Conservation (phyloP, 64 coral and sea anemone species). For the Acropora tenuis region DNA sequence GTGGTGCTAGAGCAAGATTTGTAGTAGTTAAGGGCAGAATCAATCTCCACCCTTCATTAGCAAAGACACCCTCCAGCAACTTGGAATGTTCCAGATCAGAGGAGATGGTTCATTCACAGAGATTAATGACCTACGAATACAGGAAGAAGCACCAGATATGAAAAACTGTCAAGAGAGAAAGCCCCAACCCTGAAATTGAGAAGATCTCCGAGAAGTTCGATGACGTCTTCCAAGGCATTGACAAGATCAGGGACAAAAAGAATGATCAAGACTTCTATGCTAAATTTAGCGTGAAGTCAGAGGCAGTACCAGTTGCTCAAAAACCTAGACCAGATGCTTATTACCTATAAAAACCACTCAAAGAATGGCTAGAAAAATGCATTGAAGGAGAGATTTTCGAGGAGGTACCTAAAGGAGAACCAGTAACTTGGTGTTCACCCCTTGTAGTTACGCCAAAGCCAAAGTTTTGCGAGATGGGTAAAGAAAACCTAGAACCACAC, state of each 20-base stretch:
- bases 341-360: neutral
- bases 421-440: neutral
- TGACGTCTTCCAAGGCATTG: neutral
- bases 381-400: too few relatives aligned
- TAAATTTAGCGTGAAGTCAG: too few relatives aligned
- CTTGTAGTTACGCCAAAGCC: slow-evolving; percentile 6
- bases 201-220: neutral
- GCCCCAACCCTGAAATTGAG: neutral
- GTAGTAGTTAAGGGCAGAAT: too few relatives aligned
- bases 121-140: neutral
- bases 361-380: too few relatives aligned
- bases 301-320: neutral
- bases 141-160: neutral
- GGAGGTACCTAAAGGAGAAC: too few relatives aligned
- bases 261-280: too few relatives aligned
- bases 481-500: too few relatives aligned
- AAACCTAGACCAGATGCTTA: slow-evolving; percentile 6
- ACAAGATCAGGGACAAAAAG: neutral
- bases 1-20: too few relatives aligned
- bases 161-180: neutral
- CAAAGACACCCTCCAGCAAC: too few relatives aligned
- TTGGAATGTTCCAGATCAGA: too few relatives aligned
- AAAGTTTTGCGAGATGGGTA: slow-evolving; percentile 2
- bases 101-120: neutral
- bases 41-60: too few relatives aligned